These are phyloP conservation scores for Scalopus aquaticus DNA, from an alignment of 2,113 vertebrate species.

Conservation along the genomic window DNA sequence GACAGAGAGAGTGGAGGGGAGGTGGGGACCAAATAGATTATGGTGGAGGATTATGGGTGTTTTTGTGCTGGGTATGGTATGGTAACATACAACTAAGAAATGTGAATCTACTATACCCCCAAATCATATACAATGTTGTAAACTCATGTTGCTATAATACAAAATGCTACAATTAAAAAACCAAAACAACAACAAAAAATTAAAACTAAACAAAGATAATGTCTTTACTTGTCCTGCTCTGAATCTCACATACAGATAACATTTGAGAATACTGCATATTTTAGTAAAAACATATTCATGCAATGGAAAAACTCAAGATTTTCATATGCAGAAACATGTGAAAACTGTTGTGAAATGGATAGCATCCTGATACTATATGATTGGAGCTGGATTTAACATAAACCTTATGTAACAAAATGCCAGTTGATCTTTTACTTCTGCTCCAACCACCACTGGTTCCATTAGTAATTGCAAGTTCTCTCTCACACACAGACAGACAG, in stretches of 20 bases:
- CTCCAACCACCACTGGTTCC: not conserved
- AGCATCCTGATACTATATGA: not conserved
- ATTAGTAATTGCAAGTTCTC: no score
- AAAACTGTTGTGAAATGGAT: not conserved
- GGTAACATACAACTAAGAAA: no score
- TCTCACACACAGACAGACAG: no score
- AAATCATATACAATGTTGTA: no score
- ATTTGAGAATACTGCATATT: not conserved
- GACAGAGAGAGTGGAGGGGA: no score
- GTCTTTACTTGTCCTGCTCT: not conserved
- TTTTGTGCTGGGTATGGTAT: no score
- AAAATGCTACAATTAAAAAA: no score
- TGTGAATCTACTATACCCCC: no score
- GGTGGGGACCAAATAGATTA: no score
- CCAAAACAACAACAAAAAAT: no score
- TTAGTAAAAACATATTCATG: not conserved
- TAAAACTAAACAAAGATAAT: not conserved
- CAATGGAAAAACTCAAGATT: not conserved
- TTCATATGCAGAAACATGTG: not conserved
- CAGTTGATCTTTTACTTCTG: not conserved
- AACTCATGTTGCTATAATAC: no score
- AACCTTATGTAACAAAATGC: constrained; percentile 22
- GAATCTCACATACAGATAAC: not conserved
- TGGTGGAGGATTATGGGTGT: no score
- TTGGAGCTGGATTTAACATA: not conserved